Conservation (phyloP, 1,140 invertebrate genomes). For the Macrobrachium rosenbergii region DNA sequence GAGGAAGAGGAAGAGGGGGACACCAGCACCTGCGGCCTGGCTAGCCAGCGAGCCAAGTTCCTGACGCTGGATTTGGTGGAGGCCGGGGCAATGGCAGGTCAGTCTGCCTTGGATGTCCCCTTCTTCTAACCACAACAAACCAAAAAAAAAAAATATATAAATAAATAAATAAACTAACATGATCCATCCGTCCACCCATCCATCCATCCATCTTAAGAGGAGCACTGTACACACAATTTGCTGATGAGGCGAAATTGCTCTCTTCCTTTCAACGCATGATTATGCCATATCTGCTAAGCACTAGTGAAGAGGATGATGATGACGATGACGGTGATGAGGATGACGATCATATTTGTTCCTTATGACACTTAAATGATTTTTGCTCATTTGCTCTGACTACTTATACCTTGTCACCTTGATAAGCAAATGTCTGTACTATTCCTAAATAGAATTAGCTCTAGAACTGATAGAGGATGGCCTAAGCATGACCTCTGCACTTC, state of each 20-base stretch:
- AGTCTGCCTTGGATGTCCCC: slow-evolving; percentile 31
- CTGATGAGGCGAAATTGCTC: neutral
- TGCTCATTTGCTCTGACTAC: too few species aligned
- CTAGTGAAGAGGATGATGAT: slow-evolving; percentile 16
- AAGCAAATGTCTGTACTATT: neutral
- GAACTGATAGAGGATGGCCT: slow-evolving; percentile 19
- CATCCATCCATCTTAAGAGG: too few species aligned
- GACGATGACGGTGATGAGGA: neutral
- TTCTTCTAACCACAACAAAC: neutral
- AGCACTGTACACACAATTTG: too few species aligned
- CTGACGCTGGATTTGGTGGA: slow-evolving; percentile 66
- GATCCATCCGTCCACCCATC: too few species aligned
- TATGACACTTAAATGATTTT: too few species aligned
- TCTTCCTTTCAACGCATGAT: slow-evolving; percentile 8
- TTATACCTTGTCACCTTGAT: too few species aligned
- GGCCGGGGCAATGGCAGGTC: slow-evolving; percentile 62
- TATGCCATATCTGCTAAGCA: slow-evolving; percentile 3
- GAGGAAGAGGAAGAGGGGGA: slow-evolving; percentile 8
- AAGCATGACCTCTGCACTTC: neutral
- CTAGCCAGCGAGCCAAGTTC: slow-evolving; percentile 62
- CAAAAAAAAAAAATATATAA: too few species aligned
- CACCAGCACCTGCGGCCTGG: slow-evolving; percentile 36
- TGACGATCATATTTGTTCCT: neutral
- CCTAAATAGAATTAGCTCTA: slow-evolving; percentile 32
- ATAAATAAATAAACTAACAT: neutral